Evolutionary conservation across 64 coral and sea anemone genomes (phyloP), one percentile per base, ranked within the genome.

Genomic region (Porites lutea): DNA sequence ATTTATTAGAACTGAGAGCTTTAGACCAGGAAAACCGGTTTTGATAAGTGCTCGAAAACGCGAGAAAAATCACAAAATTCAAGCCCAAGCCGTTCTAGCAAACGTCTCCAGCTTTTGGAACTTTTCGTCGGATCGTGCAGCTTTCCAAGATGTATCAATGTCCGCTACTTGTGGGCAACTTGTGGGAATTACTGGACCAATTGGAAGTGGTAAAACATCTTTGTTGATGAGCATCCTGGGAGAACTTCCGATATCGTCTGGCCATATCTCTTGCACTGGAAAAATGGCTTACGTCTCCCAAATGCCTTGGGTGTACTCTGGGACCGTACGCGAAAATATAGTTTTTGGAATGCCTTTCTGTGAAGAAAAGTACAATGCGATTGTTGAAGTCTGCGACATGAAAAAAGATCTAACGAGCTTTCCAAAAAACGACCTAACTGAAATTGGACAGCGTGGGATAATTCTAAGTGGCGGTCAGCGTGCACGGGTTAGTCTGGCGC

Each of bases 161-260:
- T 14, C 3, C 9, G 16, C 45, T 58, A 53, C 21, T 20, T 48
- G 59, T 20, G 89, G 82, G 5, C 44, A 87, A 13, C 74, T 87
- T 12, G 37, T 80, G 4, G 65, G 89, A 70, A 52, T 95, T n/a
- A 76, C 88, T 59, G 93, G 88, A 23, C 53, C 93, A 55, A 88
- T 95, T 87, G 93, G 93, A 68, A 90, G 83, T 73, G 92, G 92
- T 43, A 93, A 88, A 37, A 88, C 73, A 18, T 83, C 92, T 1
- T 46, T 94, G 45, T 49, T 94, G 67, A 78, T 89, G 78, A 80
- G 77, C 9, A 82, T 89, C 74, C 71, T 89, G 4, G 92, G 92
- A 19, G 92, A 94, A 83, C 70, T 94, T 45, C 65, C 77, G 51
- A 54, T 83, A 21, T 82, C 20, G 20, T 61, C 65, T 23, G 92